Conservation (phyloP, 2,888 invertebrate species). For the Acleris emargana region DNA sequence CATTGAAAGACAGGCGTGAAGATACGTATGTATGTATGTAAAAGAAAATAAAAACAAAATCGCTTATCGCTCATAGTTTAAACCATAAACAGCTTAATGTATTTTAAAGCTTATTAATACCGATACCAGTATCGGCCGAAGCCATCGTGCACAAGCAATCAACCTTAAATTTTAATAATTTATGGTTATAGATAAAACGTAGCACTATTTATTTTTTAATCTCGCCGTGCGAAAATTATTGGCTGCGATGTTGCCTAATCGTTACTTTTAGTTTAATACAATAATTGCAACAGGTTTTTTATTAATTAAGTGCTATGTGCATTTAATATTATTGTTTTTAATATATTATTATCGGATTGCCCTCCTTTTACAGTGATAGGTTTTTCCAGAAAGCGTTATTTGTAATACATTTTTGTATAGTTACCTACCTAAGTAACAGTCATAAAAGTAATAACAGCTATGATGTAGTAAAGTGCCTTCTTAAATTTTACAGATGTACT, state of each 20-base stretch:
- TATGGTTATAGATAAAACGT: constrained; percentile 34
- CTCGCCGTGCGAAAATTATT: constrained; percentile 13
- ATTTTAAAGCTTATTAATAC: constrained; percentile 29
- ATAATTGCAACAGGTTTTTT: neutral
- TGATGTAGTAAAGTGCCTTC: too few species aligned
- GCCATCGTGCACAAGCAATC: constrained; percentile 36
- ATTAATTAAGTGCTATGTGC: neutral
- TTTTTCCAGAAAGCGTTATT: too few species aligned
- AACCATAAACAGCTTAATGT: constrained; percentile 1
- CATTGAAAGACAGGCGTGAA: too few species aligned
- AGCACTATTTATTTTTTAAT: constrained; percentile 16
- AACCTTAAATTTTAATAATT: constrained; percentile 34
- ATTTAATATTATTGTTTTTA: neutral
- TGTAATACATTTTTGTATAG: too few species aligned
- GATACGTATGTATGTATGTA: too few species aligned
- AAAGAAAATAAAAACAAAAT: neutral
- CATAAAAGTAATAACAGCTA: too few species aligned
- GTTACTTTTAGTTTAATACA: constrained; percentile 2
- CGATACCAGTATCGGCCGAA: constrained; percentile 22
- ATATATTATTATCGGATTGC: too few species aligned
- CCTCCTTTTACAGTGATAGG: too few species aligned
- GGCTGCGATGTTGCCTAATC: constrained; percentile 11
- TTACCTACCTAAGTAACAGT: too few species aligned
- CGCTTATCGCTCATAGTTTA: constrained; percentile 1
- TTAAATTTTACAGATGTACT: too few species aligned